phyloP scores from a whole-genome alignment of 2,797 vertebrate species.

The Notoglanidium macrostoma region DNA sequence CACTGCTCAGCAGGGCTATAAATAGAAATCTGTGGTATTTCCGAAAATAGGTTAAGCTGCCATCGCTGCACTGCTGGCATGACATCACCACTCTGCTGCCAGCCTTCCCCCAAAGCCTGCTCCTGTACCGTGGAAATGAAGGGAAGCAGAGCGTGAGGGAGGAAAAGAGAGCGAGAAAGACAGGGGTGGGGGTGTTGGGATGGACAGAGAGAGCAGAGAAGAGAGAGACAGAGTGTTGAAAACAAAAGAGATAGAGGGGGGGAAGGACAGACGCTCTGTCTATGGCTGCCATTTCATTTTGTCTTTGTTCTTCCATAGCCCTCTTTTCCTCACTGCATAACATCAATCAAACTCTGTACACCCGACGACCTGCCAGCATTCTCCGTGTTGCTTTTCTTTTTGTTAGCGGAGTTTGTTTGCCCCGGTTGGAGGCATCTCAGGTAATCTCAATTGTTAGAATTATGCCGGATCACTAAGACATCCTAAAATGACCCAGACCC shows the following conservation, averaged over 20 bases:
- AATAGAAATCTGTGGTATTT: conserved; percentile 82
- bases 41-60: conserved; percentile 87
- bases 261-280: conserved; percentile 50
- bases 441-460: conserved; percentile 21
- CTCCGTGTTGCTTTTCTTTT: conserved; percentile 12
- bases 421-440: conserved; percentile 5
- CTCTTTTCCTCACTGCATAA: conserved; percentile 25
- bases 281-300: conserved; percentile 44
- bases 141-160: conserved; percentile 39
- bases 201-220: neutral
- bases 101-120: conserved; percentile 60
- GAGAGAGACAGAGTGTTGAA: conserved; percentile 48
- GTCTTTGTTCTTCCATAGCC: conserved; percentile 43
- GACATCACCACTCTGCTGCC: conserved; percentile 81
- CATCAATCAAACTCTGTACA: conserved; percentile 33
- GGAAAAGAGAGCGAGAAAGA: conserved; percentile 36
- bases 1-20: conserved; percentile 77
- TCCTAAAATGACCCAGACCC: neutral
- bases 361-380: conserved; percentile 35
- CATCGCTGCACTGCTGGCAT: conserved; percentile 79
- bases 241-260: conserved; percentile 67
- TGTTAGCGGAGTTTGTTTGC: neutral
- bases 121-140: conserved; percentile 53
- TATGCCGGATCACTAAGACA: neutral
- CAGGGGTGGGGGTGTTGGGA: neutral